Base-by-base conservation (phyloP, 2,113 vertebrate genomes). In the Syngnathus scovelli region DNA sequence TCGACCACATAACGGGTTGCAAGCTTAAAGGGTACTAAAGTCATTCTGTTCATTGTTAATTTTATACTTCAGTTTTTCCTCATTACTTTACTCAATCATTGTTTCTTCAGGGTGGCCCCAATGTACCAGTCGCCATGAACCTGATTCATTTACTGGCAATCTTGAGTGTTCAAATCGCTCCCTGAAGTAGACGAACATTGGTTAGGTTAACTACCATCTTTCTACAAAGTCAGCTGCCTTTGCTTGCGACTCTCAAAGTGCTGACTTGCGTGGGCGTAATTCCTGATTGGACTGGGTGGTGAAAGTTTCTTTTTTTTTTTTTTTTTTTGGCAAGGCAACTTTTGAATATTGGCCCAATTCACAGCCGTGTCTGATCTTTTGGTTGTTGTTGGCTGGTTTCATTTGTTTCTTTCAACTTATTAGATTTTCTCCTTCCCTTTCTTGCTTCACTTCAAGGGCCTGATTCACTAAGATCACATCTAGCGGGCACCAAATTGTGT, bases 1-100 rank as follows among this genome's bases (percentile, higher is more conserved):
- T 84, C 84, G 16, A 77, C 60, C 70, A 89, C 83, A 27, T 89
- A 91, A 64, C 13, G 1, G 36, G 5, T 18, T 46, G 21, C 27
- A 66, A 51, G 23, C 49, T 52, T 33, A 63, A 63, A 21, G 44
- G 41, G 61, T 62, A 62, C 21, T 16, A 3, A 46, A 44, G 55
- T 48, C 13, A 16, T 18, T 13, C 5, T 48, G 44, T 36, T 52
- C 27, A 16, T 7, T 3, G 15, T 43, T 23, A 7, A 23, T 43
- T 15, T 12, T 58, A 33, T 33, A 55, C 23, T 5, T 27, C 5
- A 51, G 3, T 51, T 52, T 51, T 52, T 21, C n/a, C 19, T 10
- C 49, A 4, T 52, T 21, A 9, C 19, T 52, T 52, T 21, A 52
- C 19, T 58, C 12, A 6, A 36, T 33, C 55, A 16, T 1, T 58